Base-by-base conservation (phyloP, 1,140 invertebrate genomes). In the Ceratina japonica region DNA sequence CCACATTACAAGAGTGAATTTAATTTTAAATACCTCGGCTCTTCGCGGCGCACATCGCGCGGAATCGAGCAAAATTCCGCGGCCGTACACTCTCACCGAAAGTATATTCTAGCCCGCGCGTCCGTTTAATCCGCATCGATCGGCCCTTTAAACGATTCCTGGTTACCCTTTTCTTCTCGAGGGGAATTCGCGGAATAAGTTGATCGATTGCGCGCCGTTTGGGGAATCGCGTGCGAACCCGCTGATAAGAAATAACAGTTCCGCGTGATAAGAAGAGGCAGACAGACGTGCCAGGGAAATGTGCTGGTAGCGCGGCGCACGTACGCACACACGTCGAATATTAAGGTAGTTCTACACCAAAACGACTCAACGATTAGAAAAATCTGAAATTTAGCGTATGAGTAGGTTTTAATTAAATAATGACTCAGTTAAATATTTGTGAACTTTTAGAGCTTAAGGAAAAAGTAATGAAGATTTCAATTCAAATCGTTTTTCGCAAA, bases 1-100 rank as follows among this genome's bases (percentile, higher is more conserved):
- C 89, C 86, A 91, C 87, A 90, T 91, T 90, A 87, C 89, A 56
- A 27, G 87, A 70, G 86, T 87, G 85, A 89, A 90, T 91, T 91
- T 90, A 91, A 91, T 91, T 91, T 90, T 89, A 90, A 91, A 90
- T 90, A 84, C 84, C 86, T 82, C 81, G 81, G 15, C 51, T 49
- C 63, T 54, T 64, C 70, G 69, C 44, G 66, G 22, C 51, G 54
- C n/a, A 49, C 22, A 65, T 75, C 73, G 31, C 70, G 70, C 54
- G 52, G 52, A 69, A 77, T 68, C 56, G 65, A 22, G 44, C 65
- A 52, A 66, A 79, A 79, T 74, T 75, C 44, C 71, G 75, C 69
- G 68, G 15, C 49, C 51, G 22, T 72, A 72, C 59, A n/a, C 13
- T 1, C 13, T 56, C n/a, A 13, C 54, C n/a, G 2, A 13, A n/a